Evolutionary conservation across 2,797 vertebrate genomes (phyloP).

Genomic region (Hemibagrus guttatus): DNA sequence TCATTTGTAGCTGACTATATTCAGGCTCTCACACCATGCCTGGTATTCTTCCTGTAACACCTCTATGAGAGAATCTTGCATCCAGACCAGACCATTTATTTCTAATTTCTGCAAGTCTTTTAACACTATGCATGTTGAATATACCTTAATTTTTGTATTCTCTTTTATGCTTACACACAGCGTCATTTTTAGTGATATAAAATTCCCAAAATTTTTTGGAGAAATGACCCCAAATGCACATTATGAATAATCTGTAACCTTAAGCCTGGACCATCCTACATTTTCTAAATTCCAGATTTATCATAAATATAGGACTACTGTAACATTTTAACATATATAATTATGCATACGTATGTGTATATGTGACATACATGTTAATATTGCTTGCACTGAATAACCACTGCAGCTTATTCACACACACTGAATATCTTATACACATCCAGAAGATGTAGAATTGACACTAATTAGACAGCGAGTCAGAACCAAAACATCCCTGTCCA

Average conservation of each 20-base stretch:
- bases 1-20: slow-evolving; percentile 25
- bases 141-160: neutral
- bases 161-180: neutral
- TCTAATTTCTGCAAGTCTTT: neutral
- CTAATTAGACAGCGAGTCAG: neutral
- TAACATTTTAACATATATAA: too few relatives aligned
- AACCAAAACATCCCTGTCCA: neutral
- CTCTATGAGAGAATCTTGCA: neutral
- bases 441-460: neutral
- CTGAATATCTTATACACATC: neutral
- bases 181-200: neutral
- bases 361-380: neutral
- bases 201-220: neutral
- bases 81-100: neutral
- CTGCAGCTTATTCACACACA: neutral
- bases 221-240: neutral
- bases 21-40: neutral
- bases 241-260: neutral
- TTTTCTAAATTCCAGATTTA: neutral
- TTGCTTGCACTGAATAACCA: neutral
- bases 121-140: neutral
- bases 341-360: too few relatives aligned
- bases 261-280: neutral
- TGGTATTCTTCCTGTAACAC: neutral
- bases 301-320: neutral